Evolutionary conservation across 2,797 vertebrate genomes (phyloP).

Genomic region (Anabacerthia variegaticeps): DNA sequence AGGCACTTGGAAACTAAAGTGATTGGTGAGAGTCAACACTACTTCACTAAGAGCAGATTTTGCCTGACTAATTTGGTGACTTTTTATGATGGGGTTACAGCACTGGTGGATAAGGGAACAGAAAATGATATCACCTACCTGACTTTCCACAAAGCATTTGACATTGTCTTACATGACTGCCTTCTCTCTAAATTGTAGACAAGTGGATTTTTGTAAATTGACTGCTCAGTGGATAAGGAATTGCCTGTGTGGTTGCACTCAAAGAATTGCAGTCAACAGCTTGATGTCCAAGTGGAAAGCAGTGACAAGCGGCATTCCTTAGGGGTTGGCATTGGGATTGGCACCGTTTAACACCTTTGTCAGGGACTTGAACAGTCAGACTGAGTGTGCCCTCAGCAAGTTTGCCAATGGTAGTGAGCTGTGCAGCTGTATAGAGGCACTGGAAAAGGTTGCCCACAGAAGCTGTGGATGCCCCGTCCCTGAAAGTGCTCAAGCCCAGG

Average conservation of each 20-base stretch:
- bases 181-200: not conserved
- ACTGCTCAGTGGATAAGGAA: not conserved
- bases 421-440: not conserved
- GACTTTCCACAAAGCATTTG: not conserved
- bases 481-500: not conserved
- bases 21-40: not conserved
- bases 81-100: not conserved
- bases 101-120: not conserved
- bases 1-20: not conserved
- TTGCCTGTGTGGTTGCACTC: not conserved
- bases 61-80: not conserved
- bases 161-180: not conserved
- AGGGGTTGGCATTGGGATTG: too few species aligned
- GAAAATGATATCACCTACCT: not conserved
- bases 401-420: not conserved
- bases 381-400: not conserved
- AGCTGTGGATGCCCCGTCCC: not conserved
- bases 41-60: not conserved
- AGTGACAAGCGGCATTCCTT: not conserved
- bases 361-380: not conserved
- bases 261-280: not conserved
- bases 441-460: not conserved
- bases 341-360: not conserved
- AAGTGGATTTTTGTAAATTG: not conserved
- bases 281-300: not conserved